Conservation (phyloP, 2,797 vertebrate genomes). For the Parauchenoglanis ngamensis region DNA sequence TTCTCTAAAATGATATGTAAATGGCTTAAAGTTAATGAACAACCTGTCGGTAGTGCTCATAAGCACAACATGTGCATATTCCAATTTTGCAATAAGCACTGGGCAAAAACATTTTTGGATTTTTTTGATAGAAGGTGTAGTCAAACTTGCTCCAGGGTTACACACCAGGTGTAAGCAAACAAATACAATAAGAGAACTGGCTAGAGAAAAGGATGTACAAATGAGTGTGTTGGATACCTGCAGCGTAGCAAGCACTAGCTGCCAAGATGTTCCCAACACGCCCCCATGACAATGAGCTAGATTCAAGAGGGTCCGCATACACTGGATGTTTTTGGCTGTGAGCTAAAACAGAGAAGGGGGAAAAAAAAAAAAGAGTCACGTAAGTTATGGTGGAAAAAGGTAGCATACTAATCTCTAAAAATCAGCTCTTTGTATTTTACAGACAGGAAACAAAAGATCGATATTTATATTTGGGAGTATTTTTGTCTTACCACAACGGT, state of each 20-base stretch:
- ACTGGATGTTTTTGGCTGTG: slow-evolving; percentile 98
- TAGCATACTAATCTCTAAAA: neutral
- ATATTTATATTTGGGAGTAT: neutral
- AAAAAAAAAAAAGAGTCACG: neutral
- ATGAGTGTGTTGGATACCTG: slow-evolving; percentile 77
- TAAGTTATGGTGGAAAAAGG: neutral
- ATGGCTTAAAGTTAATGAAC: neutral
- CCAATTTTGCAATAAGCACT: neutral
- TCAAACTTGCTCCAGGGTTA: neutral
- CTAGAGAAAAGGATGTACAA: neutral
- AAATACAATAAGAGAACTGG: neutral
- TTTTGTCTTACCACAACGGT: slow-evolving; percentile 91
- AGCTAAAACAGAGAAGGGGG: slow-evolving; percentile 71
- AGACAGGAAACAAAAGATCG: neutral
- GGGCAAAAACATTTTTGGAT: neutral
- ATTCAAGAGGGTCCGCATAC: slow-evolving; percentile 95
- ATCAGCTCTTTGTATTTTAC: neutral
- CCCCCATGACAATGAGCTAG: slow-evolving; percentile 95
- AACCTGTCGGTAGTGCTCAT: neutral
- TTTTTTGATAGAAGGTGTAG: neutral
- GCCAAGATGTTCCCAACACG: slow-evolving; percentile 96
- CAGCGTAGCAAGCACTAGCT: slow-evolving; percentile 94
- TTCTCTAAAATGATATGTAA: neutral
- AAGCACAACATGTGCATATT: neutral
- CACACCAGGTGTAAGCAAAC: neutral